Evolutionary conservation across 2,888 invertebrate genomes (phyloP).

Genomic region (Phyto melanocephala): DNA sequence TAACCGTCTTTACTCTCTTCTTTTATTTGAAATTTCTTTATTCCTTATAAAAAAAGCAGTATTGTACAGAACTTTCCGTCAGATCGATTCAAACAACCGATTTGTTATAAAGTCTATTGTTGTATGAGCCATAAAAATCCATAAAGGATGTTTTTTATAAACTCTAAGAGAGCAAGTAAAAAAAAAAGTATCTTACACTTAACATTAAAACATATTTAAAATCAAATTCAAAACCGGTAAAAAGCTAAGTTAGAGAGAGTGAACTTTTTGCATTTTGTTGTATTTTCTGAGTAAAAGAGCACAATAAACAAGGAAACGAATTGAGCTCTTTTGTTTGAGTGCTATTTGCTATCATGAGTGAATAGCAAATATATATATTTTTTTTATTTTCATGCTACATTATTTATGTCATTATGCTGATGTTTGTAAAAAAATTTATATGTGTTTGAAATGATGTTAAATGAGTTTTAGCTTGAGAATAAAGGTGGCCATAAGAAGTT

Average conservation of each 20-base stretch:
- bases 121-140: slow-evolving; percentile 44
- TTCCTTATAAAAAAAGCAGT: neutral
- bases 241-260: neutral
- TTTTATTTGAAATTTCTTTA: no score
- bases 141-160: no score
- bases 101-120: slow-evolving; percentile 46
- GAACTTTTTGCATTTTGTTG: no score
- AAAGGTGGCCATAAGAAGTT: slow-evolving; percentile 4
- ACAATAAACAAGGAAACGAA: neutral
- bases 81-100: neutral
- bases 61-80: neutral
- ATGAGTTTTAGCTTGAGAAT: slow-evolving; percentile 22
- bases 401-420: slow-evolving; percentile 35
- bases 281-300: no score
- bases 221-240: neutral
- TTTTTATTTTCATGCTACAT: neutral
- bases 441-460: slow-evolving; percentile 32
- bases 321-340: neutral
- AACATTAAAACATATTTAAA: neutral
- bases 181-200: no score
- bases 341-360: slow-evolving; percentile 18
- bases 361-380: neutral
- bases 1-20: no score
- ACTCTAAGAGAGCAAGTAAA: no score
- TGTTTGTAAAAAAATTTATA: neutral